Base-by-base conservation (phyloP, 2,888 invertebrate species). In the Psylliodes chrysocephalus region DNA sequence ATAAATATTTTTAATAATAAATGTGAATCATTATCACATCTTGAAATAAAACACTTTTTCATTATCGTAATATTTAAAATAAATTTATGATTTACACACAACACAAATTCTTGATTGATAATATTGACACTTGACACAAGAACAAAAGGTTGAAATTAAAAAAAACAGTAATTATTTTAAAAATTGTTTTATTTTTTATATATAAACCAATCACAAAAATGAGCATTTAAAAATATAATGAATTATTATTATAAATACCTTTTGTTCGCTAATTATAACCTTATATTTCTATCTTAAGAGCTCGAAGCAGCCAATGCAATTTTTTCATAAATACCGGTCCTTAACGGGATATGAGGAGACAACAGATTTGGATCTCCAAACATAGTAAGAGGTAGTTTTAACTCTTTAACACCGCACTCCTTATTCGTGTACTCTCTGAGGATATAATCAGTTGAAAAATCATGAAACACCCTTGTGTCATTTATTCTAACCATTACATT, bases 401-500 rank as follows among this genome's bases (percentile, higher is more conserved):
- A 82, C 68, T 91, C 89, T 55, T 86, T 83, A 56, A 89, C 88
- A 72, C 88, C 88, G 25, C 91, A 89, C 84, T 95, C 94, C 73
- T 90, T 89, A 44, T 89, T 88, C 12, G 93, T 92, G 73, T 86
- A 94, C 81, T 98, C 96, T 75, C 94, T 86, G 12, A 96, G 80
- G 28, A 97, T 85, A 81, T 91, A 94, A 74, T 92, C 84, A 14
- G 91, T 89, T 52, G 89, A 88, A 64, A 90, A 87, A 82, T 92
- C 90, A 75, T 91, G 92, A 78, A 93, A 94, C 78, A 92, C 87
- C 71, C 96, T 87, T 0, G 97, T 96, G 79, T 98, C 98, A 75
- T 93, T 90, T 38, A 96, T 87, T 70, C 93, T 86, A 1, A 96
- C 88, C 82, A 98, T 84, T 0, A 98, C 97, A 79, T 93, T 90